phyloP scores from a whole-genome alignment of 2,797 vertebrate genomes.

The Acestrorhynchus altus region DNA sequence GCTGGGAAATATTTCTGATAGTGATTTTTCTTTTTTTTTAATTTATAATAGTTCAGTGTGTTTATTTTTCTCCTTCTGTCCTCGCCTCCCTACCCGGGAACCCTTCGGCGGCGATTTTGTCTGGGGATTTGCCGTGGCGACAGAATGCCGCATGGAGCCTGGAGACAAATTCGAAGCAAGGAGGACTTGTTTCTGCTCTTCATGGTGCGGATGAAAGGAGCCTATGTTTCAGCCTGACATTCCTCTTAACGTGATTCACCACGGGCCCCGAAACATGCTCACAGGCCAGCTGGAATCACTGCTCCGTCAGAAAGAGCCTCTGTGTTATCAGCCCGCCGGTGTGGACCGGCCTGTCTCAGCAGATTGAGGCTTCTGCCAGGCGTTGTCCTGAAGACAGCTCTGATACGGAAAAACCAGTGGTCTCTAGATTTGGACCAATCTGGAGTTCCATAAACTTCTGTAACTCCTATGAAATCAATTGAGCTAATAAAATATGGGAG shows the following conservation, averaged over 20 bases:
- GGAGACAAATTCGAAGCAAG: slow-evolving; percentile 15
- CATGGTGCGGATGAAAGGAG: slow-evolving; percentile 39
- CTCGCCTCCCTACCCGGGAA: neutral
- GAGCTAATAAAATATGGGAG: too few species aligned
- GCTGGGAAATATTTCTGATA: neutral
- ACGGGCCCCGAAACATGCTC: slow-evolving; percentile 37
- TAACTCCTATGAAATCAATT: too few species aligned
- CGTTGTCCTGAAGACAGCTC: neutral
- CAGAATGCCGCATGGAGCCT: slow-evolving; percentile 11
- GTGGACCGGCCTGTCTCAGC: neutral
- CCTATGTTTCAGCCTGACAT: slow-evolving; percentile 43
- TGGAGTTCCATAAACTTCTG: too few species aligned
- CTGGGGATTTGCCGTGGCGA: slow-evolving; percentile 19
- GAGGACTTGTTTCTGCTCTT: slow-evolving; percentile 33
- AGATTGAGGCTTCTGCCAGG: slow-evolving; percentile 5
- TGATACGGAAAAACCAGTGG: neutral
- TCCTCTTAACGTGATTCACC: slow-evolving; percentile 48
- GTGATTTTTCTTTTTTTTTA: neutral
- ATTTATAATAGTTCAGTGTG: neutral
- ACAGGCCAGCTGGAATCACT: slow-evolving; percentile 1
- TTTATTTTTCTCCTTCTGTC: slow-evolving; percentile 9
- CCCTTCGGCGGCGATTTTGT: neutral
- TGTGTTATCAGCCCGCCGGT: slow-evolving; percentile 19
- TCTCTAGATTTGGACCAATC: neutral
- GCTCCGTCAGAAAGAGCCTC: slow-evolving; percentile 22